Evolutionary conservation across 2,113 vertebrate genomes (phyloP).

Genomic region (Silurus glanis): DNA sequence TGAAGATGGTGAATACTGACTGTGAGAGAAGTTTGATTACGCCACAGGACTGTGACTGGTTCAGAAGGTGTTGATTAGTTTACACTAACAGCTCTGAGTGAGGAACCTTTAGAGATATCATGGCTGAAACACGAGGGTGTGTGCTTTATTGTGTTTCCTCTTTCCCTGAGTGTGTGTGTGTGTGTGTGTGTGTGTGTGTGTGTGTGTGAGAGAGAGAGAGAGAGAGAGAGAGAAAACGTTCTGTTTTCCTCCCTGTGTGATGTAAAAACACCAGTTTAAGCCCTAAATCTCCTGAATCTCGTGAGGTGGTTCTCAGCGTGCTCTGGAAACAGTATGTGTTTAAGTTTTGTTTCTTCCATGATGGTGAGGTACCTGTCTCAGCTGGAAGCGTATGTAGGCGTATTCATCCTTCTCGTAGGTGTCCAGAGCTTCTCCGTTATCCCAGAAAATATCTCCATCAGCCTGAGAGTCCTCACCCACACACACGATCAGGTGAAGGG

Average conservation of each 20-base stretch:
- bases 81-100: too few species aligned
- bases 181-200: too few species aligned
- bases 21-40: background rate
- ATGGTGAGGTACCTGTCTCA: constrained; percentile 70
- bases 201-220: too few species aligned
- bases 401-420: constrained; percentile 76
- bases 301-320: background rate
- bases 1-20: too few species aligned
- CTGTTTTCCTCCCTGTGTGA: too few species aligned
- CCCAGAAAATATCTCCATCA: constrained; percentile 84
- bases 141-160: too few species aligned
- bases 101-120: too few species aligned
- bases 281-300: too few species aligned
- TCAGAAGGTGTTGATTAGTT: background rate
- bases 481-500: constrained; percentile 73
- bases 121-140: too few species aligned
- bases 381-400: constrained; percentile 76
- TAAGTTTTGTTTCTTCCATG: background rate
- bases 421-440: constrained; percentile 79
- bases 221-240: too few species aligned
- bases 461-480: constrained; percentile 69
- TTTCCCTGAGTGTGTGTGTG: too few species aligned
- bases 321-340: background rate
- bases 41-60: background rate
- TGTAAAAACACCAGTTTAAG: too few species aligned